Conservation (phyloP, 2,113 vertebrate species). For the Festucalex cinctus region DNA sequence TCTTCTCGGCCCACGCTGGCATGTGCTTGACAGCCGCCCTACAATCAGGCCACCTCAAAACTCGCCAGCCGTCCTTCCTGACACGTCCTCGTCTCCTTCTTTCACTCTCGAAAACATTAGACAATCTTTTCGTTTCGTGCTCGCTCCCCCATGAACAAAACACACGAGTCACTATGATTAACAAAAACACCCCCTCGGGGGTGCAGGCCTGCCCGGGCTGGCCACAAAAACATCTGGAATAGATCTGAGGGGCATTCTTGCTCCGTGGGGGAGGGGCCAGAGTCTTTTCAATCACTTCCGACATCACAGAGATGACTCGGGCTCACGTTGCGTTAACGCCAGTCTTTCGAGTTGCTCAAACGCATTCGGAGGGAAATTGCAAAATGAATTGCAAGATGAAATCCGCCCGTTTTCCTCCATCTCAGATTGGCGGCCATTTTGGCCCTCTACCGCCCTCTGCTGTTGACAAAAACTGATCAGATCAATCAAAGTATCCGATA, state of each 20-base stretch:
- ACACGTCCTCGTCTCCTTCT: background rate
- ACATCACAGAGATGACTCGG: background rate
- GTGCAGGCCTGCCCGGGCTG: constrained; percentile 12
- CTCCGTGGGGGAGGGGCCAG: background rate
- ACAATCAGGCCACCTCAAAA: no score
- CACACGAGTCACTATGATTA: background rate
- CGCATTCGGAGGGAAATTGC: no score
- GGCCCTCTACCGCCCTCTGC: no score
- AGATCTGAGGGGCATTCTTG: constrained; percentile 33
- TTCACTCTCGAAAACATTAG: background rate
- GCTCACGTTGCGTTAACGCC: background rate
- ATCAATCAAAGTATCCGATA: no score
- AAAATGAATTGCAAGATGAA: no score
- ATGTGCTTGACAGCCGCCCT: no score
- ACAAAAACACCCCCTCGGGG: no score
- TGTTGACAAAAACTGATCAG: no score
- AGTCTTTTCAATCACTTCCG: background rate
- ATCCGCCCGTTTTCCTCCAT: no score
- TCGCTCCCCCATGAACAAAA: background rate
- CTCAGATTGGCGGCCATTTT: no score
- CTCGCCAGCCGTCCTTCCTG: background rate
- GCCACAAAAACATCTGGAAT: constrained; percentile 59
- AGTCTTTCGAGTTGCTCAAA: no score
- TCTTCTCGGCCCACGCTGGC: background rate
- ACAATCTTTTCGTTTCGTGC: background rate